Conservation (phyloP, 2,888 invertebrate species). For the Hypena proboscidalis region DNA sequence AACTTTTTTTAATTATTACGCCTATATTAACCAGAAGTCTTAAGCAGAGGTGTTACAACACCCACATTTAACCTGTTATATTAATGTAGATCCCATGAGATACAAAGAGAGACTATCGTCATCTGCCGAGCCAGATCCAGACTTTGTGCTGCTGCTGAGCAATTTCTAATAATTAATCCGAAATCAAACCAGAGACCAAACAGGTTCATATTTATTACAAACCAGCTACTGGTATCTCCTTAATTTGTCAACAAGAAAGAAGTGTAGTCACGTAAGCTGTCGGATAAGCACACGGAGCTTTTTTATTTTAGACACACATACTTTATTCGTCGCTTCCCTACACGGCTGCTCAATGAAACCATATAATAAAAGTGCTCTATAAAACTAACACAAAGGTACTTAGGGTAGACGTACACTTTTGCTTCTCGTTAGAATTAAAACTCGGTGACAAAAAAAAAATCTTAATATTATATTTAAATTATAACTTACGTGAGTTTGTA, state of each 20-base stretch:
- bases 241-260: slow-evolving; percentile 1
- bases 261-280: slow-evolving; percentile 1
- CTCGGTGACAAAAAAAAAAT: not conserved
- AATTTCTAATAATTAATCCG: too few species aligned
- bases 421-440: not conserved
- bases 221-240: not conserved
- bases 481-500: too few species aligned
- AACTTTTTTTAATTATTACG: too few species aligned
- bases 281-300: not conserved
- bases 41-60: too few species aligned
- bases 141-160: too few species aligned
- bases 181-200: too few species aligned
- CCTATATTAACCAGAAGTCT: too few species aligned
- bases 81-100: too few species aligned
- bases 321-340: slow-evolving; percentile 2
- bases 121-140: too few species aligned
- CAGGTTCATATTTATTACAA: not conserved
- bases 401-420: not conserved
- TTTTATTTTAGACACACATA: slow-evolving; percentile 3
- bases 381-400: slow-evolving; percentile 1
- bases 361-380: slow-evolving; percentile 3
- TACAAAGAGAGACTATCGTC: too few species aligned
- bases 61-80: too few species aligned
- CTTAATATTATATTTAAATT: too few species aligned
- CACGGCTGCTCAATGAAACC: slow-evolving; percentile 7